Base-by-base conservation (phyloP, 2,113 vertebrate genomes). In the Taxidea taxus region DNA sequence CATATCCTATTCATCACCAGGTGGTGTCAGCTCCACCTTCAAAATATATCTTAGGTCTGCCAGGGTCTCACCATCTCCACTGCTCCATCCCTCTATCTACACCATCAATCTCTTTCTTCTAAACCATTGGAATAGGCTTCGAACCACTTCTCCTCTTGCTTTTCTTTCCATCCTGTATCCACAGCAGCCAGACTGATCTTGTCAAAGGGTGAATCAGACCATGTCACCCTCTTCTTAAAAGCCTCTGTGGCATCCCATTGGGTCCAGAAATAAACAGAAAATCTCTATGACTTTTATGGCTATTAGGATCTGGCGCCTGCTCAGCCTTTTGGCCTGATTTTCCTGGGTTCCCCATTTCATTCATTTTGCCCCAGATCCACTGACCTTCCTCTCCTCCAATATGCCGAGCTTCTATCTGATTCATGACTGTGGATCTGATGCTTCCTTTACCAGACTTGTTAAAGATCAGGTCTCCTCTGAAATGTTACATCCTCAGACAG, bases 331-430 rank as follows among this genome's bases (percentile, higher is more conserved):
- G 25, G 58, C 39, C 56, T 10, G 10, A 7, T 44, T 54, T 34
- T 44, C 44, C n/a, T 62, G 31, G 72, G 27, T 14, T 49, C 21
- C 0, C 16, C 1, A 0, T 47, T 42, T n/a, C 54, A 11, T 72
- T 87, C 18, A 15, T 66, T 75, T 56, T 34, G 21, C 47, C n/a
- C 62, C 16, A 21, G 11, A 54, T 72, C 6, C 34, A 6, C 39
- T 23, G 23, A 6, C 29, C 3, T 39, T 82, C 13, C 74, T 64
- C 29, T 14, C 44, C 9, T 81, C 42, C 88, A 66, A 7, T 16
- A 39, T 0, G 29, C 14, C 27, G 37, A 49, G 25, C 3, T 29
- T 5, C 1, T 25, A 37, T 39, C 56, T 56, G 29, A 66, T 60
- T 56, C 51, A 25, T n/a, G 7, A 21, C 27, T 54, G 37, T 39